Evolutionary conservation across 2,113 vertebrate species (phyloP), one percentile per base, ranked within the genome.

Genomic region (Verasper variegatus): DNA sequence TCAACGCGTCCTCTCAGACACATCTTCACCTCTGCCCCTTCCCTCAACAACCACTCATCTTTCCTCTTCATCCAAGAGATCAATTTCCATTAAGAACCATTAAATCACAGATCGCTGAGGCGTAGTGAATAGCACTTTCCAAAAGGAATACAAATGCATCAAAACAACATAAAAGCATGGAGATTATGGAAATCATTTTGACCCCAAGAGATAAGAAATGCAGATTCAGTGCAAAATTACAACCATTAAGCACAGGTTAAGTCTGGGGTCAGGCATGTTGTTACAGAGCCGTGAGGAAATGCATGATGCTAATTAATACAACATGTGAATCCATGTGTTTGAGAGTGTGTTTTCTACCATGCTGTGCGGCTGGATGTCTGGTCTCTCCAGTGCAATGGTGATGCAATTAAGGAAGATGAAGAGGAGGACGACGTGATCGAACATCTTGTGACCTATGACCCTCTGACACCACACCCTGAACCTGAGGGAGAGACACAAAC

Each of bases 321-420:
- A 20, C 51, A n/a, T 10, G 18, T 54, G 51, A 54, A 3, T 15
- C 20, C 51, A 12, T 27, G 55, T 23, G 66, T 57, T 56, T 49
- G 37, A 5, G 27, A 68, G 55, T 17, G 12, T 24, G 65, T 54
- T 49, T 13, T 20, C 56, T 88, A 89, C 97, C 94, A 94, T 96
- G 95, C 98, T 99, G 81, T 94, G 87, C 0, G 96, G 88, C 68
- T 96, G 94, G n/a, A 99, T 99, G 83, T 98, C 97, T 0, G 98
- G 98, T 69, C 98, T 90, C 91, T 99, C 98, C 78, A 99, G 92
- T 0, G 97, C 98, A 5, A 99, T 98, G 72, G 98, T 98, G 93
- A 99, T 97, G 67, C 98, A 99, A 91, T 99, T 99, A 58, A 99
- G 95, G 77, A 99, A 99, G 90, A 99, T 99, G 86, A 99, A 99